A percentile compares a stretch with the other conserved stretches of the same genome.
Conservation (phyloP, 1,140 invertebrate genomes). For the Hyles vespertilio region DNA sequence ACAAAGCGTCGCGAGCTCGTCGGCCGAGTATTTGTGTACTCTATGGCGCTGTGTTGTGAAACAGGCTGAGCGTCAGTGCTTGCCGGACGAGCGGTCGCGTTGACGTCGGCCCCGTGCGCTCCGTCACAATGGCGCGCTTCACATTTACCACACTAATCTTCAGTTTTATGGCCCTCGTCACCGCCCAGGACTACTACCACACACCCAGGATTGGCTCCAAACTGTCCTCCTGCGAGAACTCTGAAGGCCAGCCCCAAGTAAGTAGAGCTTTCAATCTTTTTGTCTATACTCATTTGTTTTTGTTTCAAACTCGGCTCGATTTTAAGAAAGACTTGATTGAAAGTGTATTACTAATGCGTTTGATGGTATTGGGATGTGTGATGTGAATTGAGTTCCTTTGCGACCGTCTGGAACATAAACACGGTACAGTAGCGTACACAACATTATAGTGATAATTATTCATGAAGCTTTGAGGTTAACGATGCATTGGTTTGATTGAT, state of each 20-base stretch:
- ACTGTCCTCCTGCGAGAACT: slow-evolving; percentile 62
- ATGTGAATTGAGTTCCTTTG: too few relatives aligned
- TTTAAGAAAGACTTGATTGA: too few relatives aligned
- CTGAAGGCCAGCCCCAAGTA: slow-evolving; percentile 59
- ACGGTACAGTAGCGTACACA: too few relatives aligned
- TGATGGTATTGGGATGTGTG: too few relatives aligned
- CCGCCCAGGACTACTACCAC: slow-evolving; percentile 54
- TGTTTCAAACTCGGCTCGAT: too few relatives aligned
- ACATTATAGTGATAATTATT: too few relatives aligned
- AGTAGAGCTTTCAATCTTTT: slow-evolving; percentile 24
- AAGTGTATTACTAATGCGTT: too few relatives aligned
- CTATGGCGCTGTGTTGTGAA: slow-evolving; percentile 60
- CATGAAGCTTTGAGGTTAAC: too few relatives aligned
- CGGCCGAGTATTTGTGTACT: slow-evolving; percentile 23
- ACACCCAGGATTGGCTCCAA: slow-evolving; percentile 55
- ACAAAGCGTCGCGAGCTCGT: slow-evolving; percentile 11
- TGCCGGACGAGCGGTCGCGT: slow-evolving; percentile 51
- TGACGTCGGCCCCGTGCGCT: slow-evolving; percentile 47
- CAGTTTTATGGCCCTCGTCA: slow-evolving; percentile 33
- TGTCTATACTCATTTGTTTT: not conserved
- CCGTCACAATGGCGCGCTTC: slow-evolving; percentile 49
- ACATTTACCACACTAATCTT: slow-evolving; percentile 45
- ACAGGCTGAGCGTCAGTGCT: slow-evolving; percentile 58
- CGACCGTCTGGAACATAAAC: too few relatives aligned
- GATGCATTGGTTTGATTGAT: too few relatives aligned